Conservation (phyloP, 2,888 invertebrate genomes). For the Noctua comes region DNA sequence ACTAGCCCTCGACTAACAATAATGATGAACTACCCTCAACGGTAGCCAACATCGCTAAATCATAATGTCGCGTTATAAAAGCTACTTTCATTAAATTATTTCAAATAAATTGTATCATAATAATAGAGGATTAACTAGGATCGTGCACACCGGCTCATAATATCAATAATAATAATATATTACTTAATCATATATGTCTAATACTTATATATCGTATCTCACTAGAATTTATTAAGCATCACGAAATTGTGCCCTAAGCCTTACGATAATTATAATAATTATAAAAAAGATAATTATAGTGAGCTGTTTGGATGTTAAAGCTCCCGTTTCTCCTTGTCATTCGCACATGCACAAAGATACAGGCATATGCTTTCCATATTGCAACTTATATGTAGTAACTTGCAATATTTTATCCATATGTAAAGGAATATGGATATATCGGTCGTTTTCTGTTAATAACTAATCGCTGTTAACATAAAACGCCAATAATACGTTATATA, state of each 20-base stretch:
- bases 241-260: conserved; percentile 74
- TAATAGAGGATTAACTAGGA: conserved; percentile 57
- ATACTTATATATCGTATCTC: conserved; percentile 75
- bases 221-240: conserved; percentile 74
- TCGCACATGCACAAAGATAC: background rate
- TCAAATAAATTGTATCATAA: conserved; percentile 46
- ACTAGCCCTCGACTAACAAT: conserved; percentile 44
- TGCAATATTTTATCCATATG: conserved; percentile 4
- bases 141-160: conserved; percentile 68
- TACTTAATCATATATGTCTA: conserved; percentile 66
- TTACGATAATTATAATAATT: conserved; percentile 62
- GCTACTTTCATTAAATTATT: conserved; percentile 57
- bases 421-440: conserved; percentile 9
- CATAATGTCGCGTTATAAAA: conserved; percentile 57
- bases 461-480: conserved; percentile 64
- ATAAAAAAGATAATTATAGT: conserved; percentile 58
- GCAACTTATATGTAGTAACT: background rate
- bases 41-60: conserved; percentile 43
- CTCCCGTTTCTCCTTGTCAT: conserved; percentile 29
- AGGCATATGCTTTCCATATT: background rate
- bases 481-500: conserved; percentile 63
- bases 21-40: conserved; percentile 30
- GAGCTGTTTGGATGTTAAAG: conserved; percentile 53
- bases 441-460: conserved; percentile 55
- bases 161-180: conserved; percentile 68